phyloP scores from a whole-genome alignment of 2,888 invertebrate genomes.

The Synergus gifuensis region DNA sequence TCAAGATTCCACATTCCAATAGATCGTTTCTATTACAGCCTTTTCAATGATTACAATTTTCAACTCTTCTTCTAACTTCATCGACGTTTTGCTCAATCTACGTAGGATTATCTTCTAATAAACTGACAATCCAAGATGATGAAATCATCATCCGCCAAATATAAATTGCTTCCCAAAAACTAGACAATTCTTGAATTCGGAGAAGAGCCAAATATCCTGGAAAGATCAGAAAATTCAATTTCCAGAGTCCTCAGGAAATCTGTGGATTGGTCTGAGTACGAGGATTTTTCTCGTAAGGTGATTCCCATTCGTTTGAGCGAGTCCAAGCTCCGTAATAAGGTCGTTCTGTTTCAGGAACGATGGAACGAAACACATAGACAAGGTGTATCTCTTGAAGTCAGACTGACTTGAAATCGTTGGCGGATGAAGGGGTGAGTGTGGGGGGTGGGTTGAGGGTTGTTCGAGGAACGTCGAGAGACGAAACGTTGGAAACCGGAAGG shows the following conservation, averaged over 20 bases:
- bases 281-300: conserved; percentile 7
- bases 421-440: conserved; percentile 38
- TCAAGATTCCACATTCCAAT: too few relatives aligned
- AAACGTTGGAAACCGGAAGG: conserved; percentile 69
- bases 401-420: conserved; percentile 52
- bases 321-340: conserved; percentile 47
- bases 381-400: conserved; percentile 58
- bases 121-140: too few relatives aligned
- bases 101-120: too few relatives aligned
- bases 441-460: conserved; percentile 59
- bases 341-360: conserved; percentile 50
- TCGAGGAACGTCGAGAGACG: conserved; percentile 68
- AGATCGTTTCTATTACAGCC: too few relatives aligned
- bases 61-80: neutral
- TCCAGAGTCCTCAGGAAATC: neutral
- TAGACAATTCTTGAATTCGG: neutral
- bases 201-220: neutral
- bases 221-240: conserved; percentile 8
- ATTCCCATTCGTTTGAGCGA: conserved; percentile 11
- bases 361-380: conserved; percentile 47
- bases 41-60: neutral
- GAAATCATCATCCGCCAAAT: neutral
- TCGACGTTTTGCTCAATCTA: neutral
- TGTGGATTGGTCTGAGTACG: conserved; percentile 1
- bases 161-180: neutral